Base-by-base conservation (phyloP, 2,888 invertebrate species). In the Drosophila infuscata region DNA sequence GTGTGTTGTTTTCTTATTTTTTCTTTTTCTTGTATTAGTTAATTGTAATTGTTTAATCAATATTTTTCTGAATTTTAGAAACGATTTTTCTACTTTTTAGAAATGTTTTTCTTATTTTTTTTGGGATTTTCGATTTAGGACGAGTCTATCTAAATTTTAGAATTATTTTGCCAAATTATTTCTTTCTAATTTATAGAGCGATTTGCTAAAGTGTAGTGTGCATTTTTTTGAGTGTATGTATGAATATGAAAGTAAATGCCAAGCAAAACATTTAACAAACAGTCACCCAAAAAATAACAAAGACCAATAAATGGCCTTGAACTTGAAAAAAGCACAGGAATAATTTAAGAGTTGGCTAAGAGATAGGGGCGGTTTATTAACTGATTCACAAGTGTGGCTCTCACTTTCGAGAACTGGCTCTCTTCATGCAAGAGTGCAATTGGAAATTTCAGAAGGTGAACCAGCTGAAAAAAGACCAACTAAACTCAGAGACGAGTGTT, bases 401-500 rank as follows among this genome's bases (percentile, higher is more conserved):
- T 80, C 80, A 68, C 53, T 75, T 74, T 15, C 12, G 8, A 46
- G 46, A 46, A 8, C 25, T 4, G 25, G 15, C 46, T 15, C 71
- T 73, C 70, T 63, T 63, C 66, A 49, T 54, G 56, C 67, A 74
- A 76, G 20, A 74, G 17, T 73, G 72, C 88, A 79, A 73, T 78
- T 69, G 74, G 81, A 83, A 72, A 72, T 73, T 70, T 53, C 43
- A 48, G 87, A 87, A 89, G 89, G 84, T 67, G 60, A 89, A 76
- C 89, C 74, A 72, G 56, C 68, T 80, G 70, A 41, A 69, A 69
- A 64, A 82, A 80, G 74, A 5, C 83, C 74, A 75, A 54, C 51
- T 65, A 56, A 35, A 68, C 29, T 54, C 56, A 57, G 25, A 46
- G 46, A 25, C 15, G 46, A 46, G 15, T 41, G 61, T 61, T 53